These are phyloP conservation scores for Saccopteryx leptura DNA, from an alignment of 2,113 vertebrate species.

Conservation along the genomic window DNA sequence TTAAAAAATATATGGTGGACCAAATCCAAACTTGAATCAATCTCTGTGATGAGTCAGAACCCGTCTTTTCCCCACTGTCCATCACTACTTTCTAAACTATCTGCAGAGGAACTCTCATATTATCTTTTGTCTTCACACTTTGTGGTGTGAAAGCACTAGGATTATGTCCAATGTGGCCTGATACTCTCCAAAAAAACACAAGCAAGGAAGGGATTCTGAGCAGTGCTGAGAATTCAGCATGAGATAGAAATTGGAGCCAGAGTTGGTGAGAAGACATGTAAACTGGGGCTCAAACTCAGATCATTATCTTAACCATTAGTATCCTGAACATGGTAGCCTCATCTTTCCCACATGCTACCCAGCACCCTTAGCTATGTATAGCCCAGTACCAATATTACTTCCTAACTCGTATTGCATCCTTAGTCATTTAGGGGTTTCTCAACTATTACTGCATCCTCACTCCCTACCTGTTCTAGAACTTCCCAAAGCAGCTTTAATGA, in stretches of 20 bases:
- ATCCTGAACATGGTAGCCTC: not conserved
- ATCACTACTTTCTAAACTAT: not conserved
- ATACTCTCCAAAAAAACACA: not conserved
- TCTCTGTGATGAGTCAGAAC: not conserved
- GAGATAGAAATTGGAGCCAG: not conserved
- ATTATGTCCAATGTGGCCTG: not conserved
- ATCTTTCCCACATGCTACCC: not conserved
- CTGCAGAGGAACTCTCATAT: not conserved
- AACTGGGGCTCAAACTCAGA: not conserved
- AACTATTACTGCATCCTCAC: not conserved
- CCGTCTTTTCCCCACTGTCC: not conserved
- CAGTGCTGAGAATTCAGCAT: not conserved
- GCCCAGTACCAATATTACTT: not conserved
- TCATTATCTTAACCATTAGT: not conserved
- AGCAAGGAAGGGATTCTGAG: not conserved
- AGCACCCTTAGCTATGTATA: not conserved
- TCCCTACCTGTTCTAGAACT: not conserved
- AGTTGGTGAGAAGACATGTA: not conserved
- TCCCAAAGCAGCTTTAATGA: not conserved
- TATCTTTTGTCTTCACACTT: not conserved
- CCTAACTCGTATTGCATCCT: not conserved
- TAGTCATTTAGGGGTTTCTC: not conserved
- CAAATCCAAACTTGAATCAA: not conserved
- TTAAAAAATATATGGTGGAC: not conserved
- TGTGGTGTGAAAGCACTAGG: not conserved